phyloP scores from a whole-genome alignment of 2,113 vertebrate genomes.

The Elanus axillaris region DNA sequence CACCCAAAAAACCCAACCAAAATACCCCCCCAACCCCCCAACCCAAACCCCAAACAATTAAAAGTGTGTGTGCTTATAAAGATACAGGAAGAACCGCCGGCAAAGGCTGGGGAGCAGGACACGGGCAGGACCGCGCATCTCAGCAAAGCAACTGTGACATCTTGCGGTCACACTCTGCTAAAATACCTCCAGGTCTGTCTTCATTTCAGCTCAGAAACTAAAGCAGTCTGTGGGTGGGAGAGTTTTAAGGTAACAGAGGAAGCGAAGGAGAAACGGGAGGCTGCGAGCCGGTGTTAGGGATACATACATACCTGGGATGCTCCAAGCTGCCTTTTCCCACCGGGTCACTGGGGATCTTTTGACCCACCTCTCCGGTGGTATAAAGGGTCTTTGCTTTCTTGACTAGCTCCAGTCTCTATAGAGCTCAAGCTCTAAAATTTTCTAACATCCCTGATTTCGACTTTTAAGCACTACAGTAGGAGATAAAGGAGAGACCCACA shows the following conservation, averaged over 20 bases:
- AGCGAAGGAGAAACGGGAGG: not conserved
- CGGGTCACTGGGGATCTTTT: no score
- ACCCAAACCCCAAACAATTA: no score
- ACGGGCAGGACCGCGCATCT: accelerated
- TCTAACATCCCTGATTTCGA: not conserved
- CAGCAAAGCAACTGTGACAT: conserved; percentile 15
- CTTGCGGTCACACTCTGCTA: conserved; percentile 23
- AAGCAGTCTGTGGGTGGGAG: not conserved
- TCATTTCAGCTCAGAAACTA: not conserved
- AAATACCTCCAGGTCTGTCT: not conserved
- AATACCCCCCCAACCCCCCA: no score
- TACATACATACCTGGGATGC: accelerated
- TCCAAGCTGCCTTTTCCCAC: not conserved
- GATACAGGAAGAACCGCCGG: accelerated
- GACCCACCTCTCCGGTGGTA: not conserved
- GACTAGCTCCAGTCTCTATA: not conserved
- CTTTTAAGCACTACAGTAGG: not conserved
- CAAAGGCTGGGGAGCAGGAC: not conserved
- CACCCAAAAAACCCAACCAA: no score
- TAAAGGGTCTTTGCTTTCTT: not conserved
- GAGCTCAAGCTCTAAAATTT: not conserved
- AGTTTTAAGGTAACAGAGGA: not conserved
- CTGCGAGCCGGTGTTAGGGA: accelerated
- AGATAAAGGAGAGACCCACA: not conserved
- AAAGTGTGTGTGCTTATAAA: accelerated